phyloP scores from a whole-genome alignment of 2,113 vertebrate species.

The Chascanopsetta lugubris region DNA sequence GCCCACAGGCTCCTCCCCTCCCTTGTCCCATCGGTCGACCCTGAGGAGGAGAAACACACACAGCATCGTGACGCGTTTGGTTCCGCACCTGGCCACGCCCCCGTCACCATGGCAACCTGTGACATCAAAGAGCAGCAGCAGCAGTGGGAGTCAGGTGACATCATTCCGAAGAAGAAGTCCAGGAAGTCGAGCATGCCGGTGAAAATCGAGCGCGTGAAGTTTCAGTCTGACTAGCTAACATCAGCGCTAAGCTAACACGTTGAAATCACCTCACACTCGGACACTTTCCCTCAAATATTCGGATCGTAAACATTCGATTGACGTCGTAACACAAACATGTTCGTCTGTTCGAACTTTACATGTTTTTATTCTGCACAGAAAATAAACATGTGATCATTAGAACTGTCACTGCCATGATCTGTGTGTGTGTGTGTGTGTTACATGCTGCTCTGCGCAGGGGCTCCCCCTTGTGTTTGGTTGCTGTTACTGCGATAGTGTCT shows the following conservation, averaged over 20 bases:
- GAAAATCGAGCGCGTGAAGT: constrained; percentile 88
- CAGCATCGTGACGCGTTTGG: too few species aligned
- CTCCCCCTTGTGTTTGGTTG: neutral
- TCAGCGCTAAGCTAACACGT: too few species aligned
- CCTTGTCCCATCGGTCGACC: too few species aligned
- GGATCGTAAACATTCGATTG: too few species aligned
- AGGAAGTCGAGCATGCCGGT: constrained; percentile 95
- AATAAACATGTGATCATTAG: neutral
- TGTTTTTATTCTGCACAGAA: neutral
- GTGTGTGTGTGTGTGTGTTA: neutral
- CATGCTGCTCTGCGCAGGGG: neutral
- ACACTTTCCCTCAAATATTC: too few species aligned
- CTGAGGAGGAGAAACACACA: too few species aligned
- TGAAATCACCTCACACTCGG: too few species aligned
- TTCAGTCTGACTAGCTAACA: neutral
- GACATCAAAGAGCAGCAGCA: constrained; percentile 54
- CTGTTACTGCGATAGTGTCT: neutral
- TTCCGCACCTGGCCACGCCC: too few species aligned
- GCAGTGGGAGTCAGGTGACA: constrained; percentile 67
- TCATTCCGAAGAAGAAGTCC: constrained; percentile 88
- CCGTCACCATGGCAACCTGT: neutral
- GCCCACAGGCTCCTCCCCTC: neutral
- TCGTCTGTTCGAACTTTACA: neutral
- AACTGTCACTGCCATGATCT: neutral
- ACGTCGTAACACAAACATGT: too few species aligned